A percentile compares a stretch with the other conserved stretches of the same genome.
Evolutionary conservation across 2,797 vertebrate genomes (phyloP).

Genomic region (Scolopax bukidnonensis): DNA sequence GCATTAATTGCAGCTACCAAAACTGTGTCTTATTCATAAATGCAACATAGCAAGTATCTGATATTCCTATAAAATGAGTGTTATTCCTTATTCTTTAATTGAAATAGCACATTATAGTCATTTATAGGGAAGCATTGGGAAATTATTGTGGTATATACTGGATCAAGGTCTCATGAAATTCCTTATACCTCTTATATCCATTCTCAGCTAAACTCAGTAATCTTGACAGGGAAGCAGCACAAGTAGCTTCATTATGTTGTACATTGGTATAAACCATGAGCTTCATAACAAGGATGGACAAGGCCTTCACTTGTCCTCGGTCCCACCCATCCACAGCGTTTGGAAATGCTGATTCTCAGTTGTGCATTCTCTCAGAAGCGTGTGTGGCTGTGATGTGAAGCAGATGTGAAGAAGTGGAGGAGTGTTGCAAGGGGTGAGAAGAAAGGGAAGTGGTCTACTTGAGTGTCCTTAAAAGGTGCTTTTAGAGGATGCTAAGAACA

Average conservation of each 20-base stretch:
- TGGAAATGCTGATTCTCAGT: neutral
- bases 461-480: neutral
- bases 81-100: neutral
- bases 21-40: neutral
- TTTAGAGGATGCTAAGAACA: neutral
- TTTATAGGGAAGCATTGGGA: neutral
- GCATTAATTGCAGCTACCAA: neutral
- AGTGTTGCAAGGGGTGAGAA: neutral
- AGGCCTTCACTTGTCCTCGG: neutral
- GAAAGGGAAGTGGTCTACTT: neutral
- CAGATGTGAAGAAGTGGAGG: neutral
- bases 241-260: neutral
- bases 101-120: neutral
- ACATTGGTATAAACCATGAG: rapidly evolving
- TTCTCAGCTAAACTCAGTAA: neutral
- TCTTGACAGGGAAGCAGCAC: neutral
- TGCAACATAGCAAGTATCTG: neutral
- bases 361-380: neutral
- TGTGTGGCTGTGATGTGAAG: neutral
- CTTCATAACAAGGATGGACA: neutral
- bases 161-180: neutral
- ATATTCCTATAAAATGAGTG: neutral
- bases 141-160: neutral
- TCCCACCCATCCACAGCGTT: neutral
- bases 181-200: neutral